These are phyloP conservation scores for Matsumurasca onukii DNA, from an alignment of 1,140 invertebrate genomes.

Conservation along the genomic window DNA sequence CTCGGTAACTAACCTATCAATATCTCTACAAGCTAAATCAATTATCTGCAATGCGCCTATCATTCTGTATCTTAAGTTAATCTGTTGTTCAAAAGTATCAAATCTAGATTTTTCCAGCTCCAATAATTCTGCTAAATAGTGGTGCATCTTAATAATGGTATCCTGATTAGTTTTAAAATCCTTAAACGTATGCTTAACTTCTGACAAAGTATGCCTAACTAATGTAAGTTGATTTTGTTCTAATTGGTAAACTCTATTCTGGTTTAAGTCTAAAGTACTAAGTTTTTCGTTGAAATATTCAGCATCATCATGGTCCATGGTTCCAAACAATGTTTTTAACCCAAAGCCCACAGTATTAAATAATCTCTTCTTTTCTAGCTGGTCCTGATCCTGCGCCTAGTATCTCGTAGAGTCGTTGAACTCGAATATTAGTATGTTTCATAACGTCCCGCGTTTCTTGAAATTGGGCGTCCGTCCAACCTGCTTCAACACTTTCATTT, in stretches of 20 bases:
- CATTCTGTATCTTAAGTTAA: not conserved
- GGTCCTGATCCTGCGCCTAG: not conserved
- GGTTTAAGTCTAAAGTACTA: not conserved
- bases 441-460: not conserved
- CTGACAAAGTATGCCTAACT: slow-evolving; percentile 3
- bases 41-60: slow-evolving; percentile 5
- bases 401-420: slow-evolving; percentile 2
- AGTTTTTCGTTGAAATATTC: slow-evolving; percentile 16
- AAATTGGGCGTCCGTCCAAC: not conserved
- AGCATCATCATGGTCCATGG: slow-evolving; percentile 20
- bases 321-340: slow-evolving; percentile 16
- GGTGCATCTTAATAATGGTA: slow-evolving; percentile 7
- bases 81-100: not conserved
- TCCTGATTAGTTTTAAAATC: slow-evolving; percentile 16
- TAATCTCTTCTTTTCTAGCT: slow-evolving; percentile 1
- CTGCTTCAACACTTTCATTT: not conserved
- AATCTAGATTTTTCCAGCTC: not conserved
- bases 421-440: not conserved
- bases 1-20: not conserved
- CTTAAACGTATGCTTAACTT: slow-evolving; percentile 5
- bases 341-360: slow-evolving; percentile 1
- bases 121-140: slow-evolving; percentile 9
- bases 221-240: slow-evolving; percentile 11
- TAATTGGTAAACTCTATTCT: slow-evolving; percentile 13
- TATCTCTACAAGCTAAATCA: slow-evolving; percentile 7